Evolutionary conservation across 2,797 vertebrate species (phyloP), one percentile per base, ranked within the genome.

Genomic region (Pogonophryne albipinna): DNA sequence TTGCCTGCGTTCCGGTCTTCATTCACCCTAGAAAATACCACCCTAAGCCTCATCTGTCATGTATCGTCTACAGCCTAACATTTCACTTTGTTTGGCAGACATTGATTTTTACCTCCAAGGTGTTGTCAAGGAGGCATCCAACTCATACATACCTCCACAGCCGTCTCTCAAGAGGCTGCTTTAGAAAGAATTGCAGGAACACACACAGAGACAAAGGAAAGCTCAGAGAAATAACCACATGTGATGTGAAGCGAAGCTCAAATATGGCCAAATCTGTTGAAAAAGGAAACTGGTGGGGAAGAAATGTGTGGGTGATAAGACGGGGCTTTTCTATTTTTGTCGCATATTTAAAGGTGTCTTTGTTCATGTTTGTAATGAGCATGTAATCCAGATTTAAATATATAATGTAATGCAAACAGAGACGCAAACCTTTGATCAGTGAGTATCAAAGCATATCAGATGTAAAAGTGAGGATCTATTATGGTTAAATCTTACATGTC

Each of bases 41-140:
- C 77, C 78, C 78, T 85, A 84, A 89, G 89, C 89, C 80, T 90
- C 85, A 90, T 94, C 90, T 89, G 92, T 92, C 93, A 93, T 85
- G 85, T 91, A 91, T 89, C 82, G 80, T 87, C 90, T 80, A 86
- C 86, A 89, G 92, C 87, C 90, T 86, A 93, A 92, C 87, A 91
- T 94, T 92, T 93, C 86, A 93, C 91, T 93, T 90, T 91, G 92
- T 89, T 94, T 91, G 92, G 91, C 91, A 91, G 89, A 91, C 90
- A 94, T 93, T 89, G 91, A 94, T 95, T 94, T 94, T 91, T 91
- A 92, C 90, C 88, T 77, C 86, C 86, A 91, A 92, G 91, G 91
- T 94, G 91, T 93, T 92, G 91, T 93, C 89, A 92, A 91, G 88
- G 90, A 91, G 89, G 90, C 90, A 87, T 92, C 90, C 87, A 78